These are phyloP conservation scores for Ruditapes philippinarum DNA, from an alignment of 1,140 invertebrate genomes.

Conservation along the genomic window DNA sequence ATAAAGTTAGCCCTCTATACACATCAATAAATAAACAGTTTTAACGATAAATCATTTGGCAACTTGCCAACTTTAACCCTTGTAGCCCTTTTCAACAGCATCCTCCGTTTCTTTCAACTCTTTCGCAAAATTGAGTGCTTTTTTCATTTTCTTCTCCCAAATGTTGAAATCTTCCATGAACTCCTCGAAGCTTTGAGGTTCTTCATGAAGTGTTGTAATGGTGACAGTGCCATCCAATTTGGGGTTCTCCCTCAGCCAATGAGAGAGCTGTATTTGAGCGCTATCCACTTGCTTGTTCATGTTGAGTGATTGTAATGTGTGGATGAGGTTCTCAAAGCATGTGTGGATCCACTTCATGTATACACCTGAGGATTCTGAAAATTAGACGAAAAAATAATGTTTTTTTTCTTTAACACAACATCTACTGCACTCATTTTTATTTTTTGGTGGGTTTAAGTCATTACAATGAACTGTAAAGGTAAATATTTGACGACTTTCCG, in stretches of 20 bases:
- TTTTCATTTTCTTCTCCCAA: constrained; percentile 77
- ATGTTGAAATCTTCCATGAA: constrained; percentile 81
- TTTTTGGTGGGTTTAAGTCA: too few species aligned
- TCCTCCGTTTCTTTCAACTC: constrained; percentile 15
- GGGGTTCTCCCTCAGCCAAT: constrained; percentile 91
- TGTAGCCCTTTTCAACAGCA: too few species aligned
- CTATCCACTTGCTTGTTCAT: constrained; percentile 79
- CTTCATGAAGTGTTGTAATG: constrained; percentile 68
- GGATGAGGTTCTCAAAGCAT: constrained; percentile 79
- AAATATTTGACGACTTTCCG: too few species aligned
- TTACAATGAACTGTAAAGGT: too few species aligned
- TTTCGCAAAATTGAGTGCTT: constrained; percentile 61
- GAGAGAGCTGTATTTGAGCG: constrained; percentile 90
- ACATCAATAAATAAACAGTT: too few species aligned
- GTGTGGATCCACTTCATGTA: constrained; percentile 83
- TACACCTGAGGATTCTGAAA: constrained; percentile 79
- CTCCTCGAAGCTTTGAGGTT: constrained; percentile 73
- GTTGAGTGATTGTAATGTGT: constrained; percentile 74
- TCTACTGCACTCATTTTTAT: too few species aligned
- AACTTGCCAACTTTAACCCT: too few species aligned
- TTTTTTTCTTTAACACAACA: too few species aligned
- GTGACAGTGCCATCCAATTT: constrained; percentile 94
- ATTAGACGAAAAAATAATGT: too few species aligned
- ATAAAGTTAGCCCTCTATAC: too few species aligned
- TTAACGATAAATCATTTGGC: too few species aligned